Percentiles rank a stretch among this genome's conserved stretches.
phyloP scores from a whole-genome alignment of 2,113 vertebrate species.

The Synodontis membranacea region DNA sequence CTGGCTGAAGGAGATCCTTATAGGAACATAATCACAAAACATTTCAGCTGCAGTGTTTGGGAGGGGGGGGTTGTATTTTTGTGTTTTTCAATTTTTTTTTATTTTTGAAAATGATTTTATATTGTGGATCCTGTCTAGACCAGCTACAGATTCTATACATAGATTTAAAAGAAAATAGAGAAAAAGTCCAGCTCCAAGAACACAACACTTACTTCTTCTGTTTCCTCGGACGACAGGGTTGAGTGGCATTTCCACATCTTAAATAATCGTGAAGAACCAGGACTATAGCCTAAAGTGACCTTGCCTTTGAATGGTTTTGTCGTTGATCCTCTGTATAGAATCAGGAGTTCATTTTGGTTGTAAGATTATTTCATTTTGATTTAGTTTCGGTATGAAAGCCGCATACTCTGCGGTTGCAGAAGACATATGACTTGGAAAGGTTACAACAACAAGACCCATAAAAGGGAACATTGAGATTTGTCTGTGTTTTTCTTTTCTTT shows the following conservation, averaged over 20 bases:
- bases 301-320: conserved; percentile 58
- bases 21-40: conserved; percentile 60
- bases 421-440: conserved; percentile 53
- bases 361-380: conserved; percentile 44
- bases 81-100: too few relatives aligned
- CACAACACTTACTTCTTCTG: background rate
- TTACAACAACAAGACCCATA: conserved; percentile 52
- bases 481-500: conserved; percentile 22
- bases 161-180: background rate
- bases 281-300: conserved; percentile 50
- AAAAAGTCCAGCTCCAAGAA: too few relatives aligned
- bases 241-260: conserved; percentile 7
- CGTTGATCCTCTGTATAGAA: conserved; percentile 55
- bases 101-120: conserved; percentile 62
- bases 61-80: too few relatives aligned
- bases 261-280: conserved; percentile 18
- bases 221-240: background rate
- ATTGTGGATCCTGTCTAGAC: background rate
- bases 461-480: conserved; percentile 48
- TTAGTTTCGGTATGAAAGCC: conserved; percentile 29
- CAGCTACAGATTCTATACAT: background rate
- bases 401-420: conserved; percentile 26
- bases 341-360: conserved; percentile 44
- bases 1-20: conserved; percentile 53
- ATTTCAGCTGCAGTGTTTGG: conserved; percentile 60